A percentile compares a stretch with the other conserved stretches of the same genome.
These are phyloP conservation scores for Ctenomys sociabilis DNA, from an alignment of 2,113 vertebrate species.

Conservation along the genomic window DNA sequence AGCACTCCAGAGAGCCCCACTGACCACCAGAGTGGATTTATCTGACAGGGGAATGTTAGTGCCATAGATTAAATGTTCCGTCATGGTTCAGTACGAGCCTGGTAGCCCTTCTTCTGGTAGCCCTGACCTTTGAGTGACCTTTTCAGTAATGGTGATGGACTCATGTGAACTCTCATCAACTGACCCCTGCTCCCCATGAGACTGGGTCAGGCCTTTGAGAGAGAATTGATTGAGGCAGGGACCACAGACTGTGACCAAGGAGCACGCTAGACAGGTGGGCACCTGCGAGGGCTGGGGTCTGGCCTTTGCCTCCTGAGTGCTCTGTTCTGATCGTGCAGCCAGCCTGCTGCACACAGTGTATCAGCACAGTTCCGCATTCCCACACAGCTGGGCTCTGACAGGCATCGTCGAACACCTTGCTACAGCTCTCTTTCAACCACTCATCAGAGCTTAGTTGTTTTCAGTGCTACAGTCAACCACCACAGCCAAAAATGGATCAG, in stretches of 20 bases:
- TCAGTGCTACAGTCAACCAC: neutral
- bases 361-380: too few relatives aligned
- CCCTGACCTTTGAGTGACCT: constrained; percentile 59
- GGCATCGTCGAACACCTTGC: neutral
- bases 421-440: neutral
- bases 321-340: neutral
- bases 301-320: neutral
- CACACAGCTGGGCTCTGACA: neutral
- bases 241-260: neutral
- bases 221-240: neutral
- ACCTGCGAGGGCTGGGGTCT: neutral
- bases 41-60: constrained; percentile 55
- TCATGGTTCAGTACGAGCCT: neutral
- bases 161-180: neutral
- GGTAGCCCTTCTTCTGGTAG: neutral
- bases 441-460: constrained; percentile 4
- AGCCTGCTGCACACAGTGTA: fast-evolving
- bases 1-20: neutral
- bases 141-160: constrained; percentile 19
- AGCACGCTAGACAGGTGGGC: neutral
- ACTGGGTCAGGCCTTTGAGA: neutral
- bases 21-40: neutral
- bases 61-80: constrained; percentile 17
- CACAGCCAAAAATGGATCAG: neutral
- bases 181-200: neutral